Evolutionary conservation across 2,888 invertebrate genomes (phyloP).

Genomic region (Idaea dimidiata): DNA sequence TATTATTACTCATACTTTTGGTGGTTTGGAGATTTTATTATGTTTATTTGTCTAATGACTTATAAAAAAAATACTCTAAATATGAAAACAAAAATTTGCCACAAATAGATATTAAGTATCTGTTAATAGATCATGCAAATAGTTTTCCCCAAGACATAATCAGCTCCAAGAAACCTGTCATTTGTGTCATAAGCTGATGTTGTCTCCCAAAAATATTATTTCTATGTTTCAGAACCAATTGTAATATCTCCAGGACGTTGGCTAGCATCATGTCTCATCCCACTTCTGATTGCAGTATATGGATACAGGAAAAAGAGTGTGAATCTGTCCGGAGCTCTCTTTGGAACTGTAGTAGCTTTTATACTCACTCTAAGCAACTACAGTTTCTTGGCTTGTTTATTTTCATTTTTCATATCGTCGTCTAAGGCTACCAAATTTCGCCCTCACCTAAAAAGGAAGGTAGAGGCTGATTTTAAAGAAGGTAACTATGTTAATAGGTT

Average conservation of each 20-base stretch:
- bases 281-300: conserved; percentile 83
- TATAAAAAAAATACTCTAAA: too few species aligned
- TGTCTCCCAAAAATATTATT: neutral
- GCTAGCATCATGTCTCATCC: conserved; percentile 83
- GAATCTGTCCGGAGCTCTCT: conserved; percentile 84
- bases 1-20: too few species aligned
- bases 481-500: conserved; percentile 63
- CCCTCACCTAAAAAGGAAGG: conserved; percentile 82
- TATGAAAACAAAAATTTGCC: too few species aligned
- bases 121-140: too few species aligned
- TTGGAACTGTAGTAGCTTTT: conserved; percentile 88
- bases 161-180: too few species aligned
- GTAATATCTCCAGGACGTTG: conserved; percentile 84
- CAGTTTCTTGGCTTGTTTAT: conserved; percentile 86
- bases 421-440: conserved; percentile 91
- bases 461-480: conserved; percentile 90
- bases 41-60: too few species aligned
- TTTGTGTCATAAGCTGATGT: too few species aligned
- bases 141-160: too few species aligned
- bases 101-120: too few species aligned
- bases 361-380: conserved; percentile 88
- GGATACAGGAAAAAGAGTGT: conserved; percentile 86
- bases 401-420: conserved; percentile 89
- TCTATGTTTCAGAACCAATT: conserved; percentile 72
- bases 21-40: too few species aligned